Evolutionary conservation across 1,140 invertebrate genomes (phyloP).

Genomic region (Euura saliciscinereae): DNA sequence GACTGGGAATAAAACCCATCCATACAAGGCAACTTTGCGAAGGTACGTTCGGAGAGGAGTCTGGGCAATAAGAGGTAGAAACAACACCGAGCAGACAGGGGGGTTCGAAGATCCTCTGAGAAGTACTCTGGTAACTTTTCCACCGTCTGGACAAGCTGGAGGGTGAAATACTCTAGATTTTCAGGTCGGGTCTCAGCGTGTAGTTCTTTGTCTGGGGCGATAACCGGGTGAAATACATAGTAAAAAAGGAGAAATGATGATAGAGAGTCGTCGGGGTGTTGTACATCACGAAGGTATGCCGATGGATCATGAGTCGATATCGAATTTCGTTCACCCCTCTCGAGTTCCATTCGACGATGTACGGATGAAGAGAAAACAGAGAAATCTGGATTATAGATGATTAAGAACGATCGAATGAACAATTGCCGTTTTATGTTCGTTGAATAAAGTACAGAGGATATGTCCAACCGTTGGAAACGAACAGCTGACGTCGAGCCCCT

Average conservation of each 20-base stretch:
- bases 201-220: not conserved
- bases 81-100: not conserved
- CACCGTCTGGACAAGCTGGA: not conserved
- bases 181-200: not conserved
- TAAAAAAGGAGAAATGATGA: not conserved
- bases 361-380: not conserved
- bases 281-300: no score
- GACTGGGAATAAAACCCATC: no score
- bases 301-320: no score
- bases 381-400: not conserved
- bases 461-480: conserved; percentile 1
- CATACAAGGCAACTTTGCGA: no score
- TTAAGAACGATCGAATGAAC: conserved; percentile 4
- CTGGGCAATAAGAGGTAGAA: not conserved
- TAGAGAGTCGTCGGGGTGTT: no score
- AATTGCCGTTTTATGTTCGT: conserved; percentile 4
- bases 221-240: not conserved
- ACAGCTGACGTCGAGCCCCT: not conserved
- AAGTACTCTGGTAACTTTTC: not conserved
- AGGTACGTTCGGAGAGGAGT: not conserved
- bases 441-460: no score
- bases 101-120: conserved; percentile 3
- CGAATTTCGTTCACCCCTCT: conserved; percentile 2
- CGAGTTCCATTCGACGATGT: no score
- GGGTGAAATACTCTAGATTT: not conserved